These are phyloP conservation scores for Mystacornis crossleyi DNA, from an alignment of 2,113 vertebrate genomes.

Conservation along the genomic window DNA sequence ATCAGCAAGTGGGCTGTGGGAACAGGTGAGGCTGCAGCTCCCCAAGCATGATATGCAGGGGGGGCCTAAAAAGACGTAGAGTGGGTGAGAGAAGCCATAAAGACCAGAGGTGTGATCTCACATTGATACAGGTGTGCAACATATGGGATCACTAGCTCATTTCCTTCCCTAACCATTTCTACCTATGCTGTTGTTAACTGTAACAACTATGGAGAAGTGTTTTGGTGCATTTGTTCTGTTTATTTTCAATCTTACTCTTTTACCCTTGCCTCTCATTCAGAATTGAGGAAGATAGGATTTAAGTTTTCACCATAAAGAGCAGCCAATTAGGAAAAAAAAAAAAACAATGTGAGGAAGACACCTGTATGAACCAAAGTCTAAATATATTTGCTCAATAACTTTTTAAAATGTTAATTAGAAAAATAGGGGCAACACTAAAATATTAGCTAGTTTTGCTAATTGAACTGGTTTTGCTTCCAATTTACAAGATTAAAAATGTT, in stretches of 20 bases:
- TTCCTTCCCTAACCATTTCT: neutral
- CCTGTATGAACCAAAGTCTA: neutral
- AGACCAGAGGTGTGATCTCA: neutral
- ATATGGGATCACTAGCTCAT: neutral
- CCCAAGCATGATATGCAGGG: fast-evolving
- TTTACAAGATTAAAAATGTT: neutral
- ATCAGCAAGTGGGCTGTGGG: neutral
- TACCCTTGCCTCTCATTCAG: neutral
- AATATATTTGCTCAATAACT: neutral
- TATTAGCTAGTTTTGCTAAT: neutral
- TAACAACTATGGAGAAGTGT: neutral
- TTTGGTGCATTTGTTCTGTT: neutral
- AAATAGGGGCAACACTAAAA: neutral
- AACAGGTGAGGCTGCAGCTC: neutral
- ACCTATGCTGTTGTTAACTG: neutral
- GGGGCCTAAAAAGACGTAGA: neutral
- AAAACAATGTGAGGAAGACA: neutral
- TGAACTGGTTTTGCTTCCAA: neutral
- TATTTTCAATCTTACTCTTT: neutral
- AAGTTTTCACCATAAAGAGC: neutral
- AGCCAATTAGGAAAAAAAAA: neutral
- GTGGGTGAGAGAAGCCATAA: neutral
- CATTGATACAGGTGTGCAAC: neutral
- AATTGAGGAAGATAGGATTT: neutral
- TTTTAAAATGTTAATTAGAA: neutral